Conservation (phyloP, 2,113 vertebrate genomes). For the Crotalus horridus region DNA sequence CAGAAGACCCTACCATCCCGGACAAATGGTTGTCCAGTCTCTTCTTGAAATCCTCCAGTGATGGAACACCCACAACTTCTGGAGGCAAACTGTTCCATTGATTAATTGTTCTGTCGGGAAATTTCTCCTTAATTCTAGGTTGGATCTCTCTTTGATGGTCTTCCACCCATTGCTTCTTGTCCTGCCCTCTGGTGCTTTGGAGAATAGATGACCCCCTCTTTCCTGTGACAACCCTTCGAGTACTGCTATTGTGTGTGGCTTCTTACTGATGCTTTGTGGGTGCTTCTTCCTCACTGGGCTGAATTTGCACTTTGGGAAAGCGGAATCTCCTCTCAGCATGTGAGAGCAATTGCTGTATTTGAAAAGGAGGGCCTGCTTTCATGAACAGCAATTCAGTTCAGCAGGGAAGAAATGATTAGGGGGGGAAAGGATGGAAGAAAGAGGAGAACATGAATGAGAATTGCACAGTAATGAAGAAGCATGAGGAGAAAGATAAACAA, state of each 20-base stretch:
- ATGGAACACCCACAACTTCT: background rate
- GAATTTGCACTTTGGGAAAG: slow-evolving; percentile 25
- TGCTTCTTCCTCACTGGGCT: slow-evolving; percentile 1
- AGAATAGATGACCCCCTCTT: background rate
- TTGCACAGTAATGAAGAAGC: rapidly evolving
- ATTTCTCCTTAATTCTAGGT: background rate
- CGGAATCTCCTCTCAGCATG: background rate
- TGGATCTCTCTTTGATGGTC: background rate
- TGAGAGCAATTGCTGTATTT: background rate
- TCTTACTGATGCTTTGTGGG: slow-evolving; percentile 15
- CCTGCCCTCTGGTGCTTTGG: background rate
- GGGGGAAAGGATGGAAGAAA: background rate
- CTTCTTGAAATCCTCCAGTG: background rate
- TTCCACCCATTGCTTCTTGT: background rate
- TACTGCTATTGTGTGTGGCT: background rate
- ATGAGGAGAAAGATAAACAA: background rate
- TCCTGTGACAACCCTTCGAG: background rate
- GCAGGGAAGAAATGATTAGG: background rate
- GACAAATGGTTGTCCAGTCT: background rate
- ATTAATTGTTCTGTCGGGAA: background rate
- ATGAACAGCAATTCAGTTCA: slow-evolving; percentile 11
- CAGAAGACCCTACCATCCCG: background rate
- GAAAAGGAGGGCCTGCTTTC: slow-evolving; percentile 12
- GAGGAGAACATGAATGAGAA: background rate
- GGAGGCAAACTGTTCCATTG: background rate